Conservation (phyloP, 2,113 vertebrate species). For the Chamaetylas fuelleborni region DNA sequence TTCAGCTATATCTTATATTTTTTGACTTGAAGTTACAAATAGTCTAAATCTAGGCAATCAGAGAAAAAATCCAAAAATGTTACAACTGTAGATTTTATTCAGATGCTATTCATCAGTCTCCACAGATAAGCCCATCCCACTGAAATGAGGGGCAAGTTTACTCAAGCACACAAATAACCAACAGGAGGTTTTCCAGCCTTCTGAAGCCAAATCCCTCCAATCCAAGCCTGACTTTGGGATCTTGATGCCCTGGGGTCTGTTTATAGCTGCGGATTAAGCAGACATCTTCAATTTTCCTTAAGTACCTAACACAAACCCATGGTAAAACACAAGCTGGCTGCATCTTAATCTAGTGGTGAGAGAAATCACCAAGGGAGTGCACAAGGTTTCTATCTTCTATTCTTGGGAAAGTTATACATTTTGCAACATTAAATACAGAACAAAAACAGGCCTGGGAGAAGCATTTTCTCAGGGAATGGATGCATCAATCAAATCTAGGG, state of each 20-base stretch:
- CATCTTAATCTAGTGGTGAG: background rate
- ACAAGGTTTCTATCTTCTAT: background rate
- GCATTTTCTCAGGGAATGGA: background rate
- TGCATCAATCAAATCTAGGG: background rate
- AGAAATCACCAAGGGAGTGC: background rate
- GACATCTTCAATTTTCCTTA: background rate
- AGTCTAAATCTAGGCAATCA: background rate
- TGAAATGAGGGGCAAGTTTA: background rate
- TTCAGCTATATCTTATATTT: background rate
- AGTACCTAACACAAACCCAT: background rate
- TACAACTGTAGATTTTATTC: background rate
- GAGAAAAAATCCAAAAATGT: background rate
- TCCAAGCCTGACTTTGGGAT: background rate
- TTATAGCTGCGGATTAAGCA: background rate
- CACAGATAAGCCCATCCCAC: background rate
- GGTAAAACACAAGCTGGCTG: background rate
- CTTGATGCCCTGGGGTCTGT: background rate
- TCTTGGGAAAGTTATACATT: background rate
- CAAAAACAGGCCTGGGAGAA: background rate
- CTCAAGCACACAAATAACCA: background rate
- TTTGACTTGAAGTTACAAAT: background rate
- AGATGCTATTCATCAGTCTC: background rate
- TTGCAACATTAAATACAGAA: background rate
- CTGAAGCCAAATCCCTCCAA: background rate
- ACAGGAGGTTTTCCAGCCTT: background rate